Percentiles rank a stretch among this genome's conserved stretches.
Evolutionary conservation across 2,797 vertebrate species (phyloP).

Genomic region (Enteromius unitaeniatus): DNA sequence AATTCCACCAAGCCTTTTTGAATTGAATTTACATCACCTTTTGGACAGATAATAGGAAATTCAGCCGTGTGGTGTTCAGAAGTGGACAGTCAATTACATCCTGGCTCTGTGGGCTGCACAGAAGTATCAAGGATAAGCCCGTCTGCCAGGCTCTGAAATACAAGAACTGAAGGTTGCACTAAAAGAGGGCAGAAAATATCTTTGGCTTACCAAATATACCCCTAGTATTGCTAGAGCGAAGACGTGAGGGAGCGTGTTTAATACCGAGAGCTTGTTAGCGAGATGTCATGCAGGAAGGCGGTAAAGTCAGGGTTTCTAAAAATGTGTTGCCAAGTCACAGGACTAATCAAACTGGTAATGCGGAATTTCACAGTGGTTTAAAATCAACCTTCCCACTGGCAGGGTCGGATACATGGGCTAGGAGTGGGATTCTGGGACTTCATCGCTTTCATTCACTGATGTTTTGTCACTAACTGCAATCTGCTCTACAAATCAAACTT

Average conservation of each 20-base stretch:
- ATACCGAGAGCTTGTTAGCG: conserved; percentile 39
- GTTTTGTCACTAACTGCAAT: neutral
- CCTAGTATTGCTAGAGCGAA: conserved; percentile 48
- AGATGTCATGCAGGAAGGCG: neutral
- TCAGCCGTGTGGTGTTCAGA: conserved; percentile 41
- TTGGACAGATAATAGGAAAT: conserved; percentile 47
- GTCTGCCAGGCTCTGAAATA: conserved; percentile 59
- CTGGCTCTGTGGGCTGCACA: conserved; percentile 48
- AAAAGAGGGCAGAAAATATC: conserved; percentile 59
- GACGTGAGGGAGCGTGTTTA: conserved; percentile 20
- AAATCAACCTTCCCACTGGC: conserved; percentile 11
- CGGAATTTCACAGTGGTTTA: conserved; percentile 6
- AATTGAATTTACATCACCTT: conserved; percentile 55
- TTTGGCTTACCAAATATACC: conserved; percentile 61
- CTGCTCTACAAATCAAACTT: conserved; percentile 12
- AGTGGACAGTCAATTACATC: conserved; percentile 59
- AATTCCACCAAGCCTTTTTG: conserved; percentile 34
- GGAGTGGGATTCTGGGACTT: neutral
- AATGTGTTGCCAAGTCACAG: conserved; percentile 12
- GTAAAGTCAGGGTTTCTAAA: conserved; percentile 22
- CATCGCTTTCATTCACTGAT: neutral
- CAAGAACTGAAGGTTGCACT: conserved; percentile 62
- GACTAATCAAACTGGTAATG: conserved; percentile 21
- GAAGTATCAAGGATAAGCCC: conserved; percentile 51
- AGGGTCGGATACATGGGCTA: neutral